Evolutionary conservation across 2,797 vertebrate genomes (phyloP).

Genomic region (Rallus crepitans): DNA sequence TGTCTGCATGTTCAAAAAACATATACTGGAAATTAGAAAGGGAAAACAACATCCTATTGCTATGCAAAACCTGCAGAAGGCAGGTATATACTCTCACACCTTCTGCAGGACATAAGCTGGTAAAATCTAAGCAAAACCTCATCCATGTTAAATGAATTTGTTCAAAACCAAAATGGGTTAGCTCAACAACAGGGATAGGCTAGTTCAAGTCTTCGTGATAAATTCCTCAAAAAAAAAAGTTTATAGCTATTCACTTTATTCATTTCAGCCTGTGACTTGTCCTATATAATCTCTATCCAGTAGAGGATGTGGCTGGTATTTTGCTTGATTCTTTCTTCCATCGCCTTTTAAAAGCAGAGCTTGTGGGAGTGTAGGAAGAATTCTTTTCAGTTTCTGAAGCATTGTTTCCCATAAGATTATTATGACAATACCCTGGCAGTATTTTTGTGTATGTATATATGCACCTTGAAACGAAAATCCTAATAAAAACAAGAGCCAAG

Average conservation of each 20-base stretch:
- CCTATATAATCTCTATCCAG: not conserved
- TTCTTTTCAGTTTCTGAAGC: not conserved
- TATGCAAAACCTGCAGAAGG: conserved; percentile 13
- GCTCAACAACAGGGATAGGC: not conserved
- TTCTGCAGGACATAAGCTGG: not conserved
- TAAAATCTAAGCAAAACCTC: not conserved
- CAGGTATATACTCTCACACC: not conserved
- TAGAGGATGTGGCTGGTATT: not conserved
- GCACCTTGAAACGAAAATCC: not conserved
- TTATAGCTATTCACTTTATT: not conserved
- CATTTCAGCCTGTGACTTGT: not conserved
- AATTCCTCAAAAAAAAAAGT: not conserved
- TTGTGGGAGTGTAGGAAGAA: not conserved
- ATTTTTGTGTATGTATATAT: not conserved
- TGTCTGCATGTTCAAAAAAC: conserved; percentile 27
- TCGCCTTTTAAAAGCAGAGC: not conserved
- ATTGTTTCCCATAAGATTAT: conserved; percentile 9
- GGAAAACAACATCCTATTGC: not conserved
- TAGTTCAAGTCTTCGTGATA: not conserved
- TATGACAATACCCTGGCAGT: not conserved
- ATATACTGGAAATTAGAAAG: not conserved
- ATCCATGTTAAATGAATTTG: not conserved
- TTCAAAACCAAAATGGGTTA: not conserved
- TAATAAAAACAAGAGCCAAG: not conserved
- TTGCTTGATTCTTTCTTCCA: not conserved